A percentile compares a stretch with the other conserved stretches of the same genome.
phyloP scores from a whole-genome alignment of 2,797 vertebrate species.

The Chaetophractus vellerosus region DNA sequence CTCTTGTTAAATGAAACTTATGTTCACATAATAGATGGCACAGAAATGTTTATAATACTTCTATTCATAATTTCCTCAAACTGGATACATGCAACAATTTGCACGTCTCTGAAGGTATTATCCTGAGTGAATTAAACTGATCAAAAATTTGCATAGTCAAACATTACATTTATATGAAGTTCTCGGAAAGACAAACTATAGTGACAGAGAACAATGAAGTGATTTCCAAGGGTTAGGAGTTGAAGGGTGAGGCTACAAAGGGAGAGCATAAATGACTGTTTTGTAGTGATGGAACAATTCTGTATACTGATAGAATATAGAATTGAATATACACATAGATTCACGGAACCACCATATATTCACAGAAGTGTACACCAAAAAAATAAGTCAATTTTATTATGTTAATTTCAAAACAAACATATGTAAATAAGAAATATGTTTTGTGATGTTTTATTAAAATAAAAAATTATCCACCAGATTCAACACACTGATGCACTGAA shows the following conservation, averaged over 20 bases:
- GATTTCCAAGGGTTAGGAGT: neutral
- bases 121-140: neutral
- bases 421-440: neutral
- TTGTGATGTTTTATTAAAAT: neutral
- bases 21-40: neutral
- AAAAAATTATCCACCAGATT: neutral
- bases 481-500: neutral
- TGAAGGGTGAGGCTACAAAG: neutral
- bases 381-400: neutral
- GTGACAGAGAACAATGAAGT: neutral
- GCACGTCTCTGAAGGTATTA: neutral
- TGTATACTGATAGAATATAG: neutral
- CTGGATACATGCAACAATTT: neutral
- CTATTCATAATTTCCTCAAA: neutral
- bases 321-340: too few relatives aligned
- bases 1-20: neutral
- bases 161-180: neutral
- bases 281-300: neutral
- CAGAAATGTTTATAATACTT: neutral
- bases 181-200: neutral
- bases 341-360: neutral
- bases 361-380: neutral
- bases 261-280: neutral
- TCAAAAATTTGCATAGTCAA: neutral
- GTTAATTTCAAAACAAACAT: neutral